These are phyloP conservation scores for Meloidogyne floridensis DNA, from an alignment of 1,140 invertebrate species.

Conservation along the genomic window DNA sequence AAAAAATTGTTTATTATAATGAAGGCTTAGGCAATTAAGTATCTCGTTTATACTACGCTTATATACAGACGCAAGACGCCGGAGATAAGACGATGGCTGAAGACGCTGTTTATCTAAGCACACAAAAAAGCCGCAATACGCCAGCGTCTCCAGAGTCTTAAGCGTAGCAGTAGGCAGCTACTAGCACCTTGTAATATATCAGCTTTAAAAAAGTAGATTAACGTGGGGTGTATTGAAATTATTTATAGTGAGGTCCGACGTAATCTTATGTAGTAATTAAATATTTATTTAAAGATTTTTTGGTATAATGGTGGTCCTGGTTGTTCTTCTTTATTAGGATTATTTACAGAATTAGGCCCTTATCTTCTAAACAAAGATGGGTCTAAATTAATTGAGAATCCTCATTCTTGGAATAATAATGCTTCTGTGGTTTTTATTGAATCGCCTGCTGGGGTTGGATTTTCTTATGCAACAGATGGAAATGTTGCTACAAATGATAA, in stretches of 20 bases:
- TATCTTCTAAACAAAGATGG: conserved; percentile 66
- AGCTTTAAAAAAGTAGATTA: no score
- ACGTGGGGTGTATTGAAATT: no score
- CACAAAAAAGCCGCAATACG: no score
- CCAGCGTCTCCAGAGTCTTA: no score
- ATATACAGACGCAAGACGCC: background rate
- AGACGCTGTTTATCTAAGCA: no score
- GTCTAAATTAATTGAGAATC: conserved; percentile 62
- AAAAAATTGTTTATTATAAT: no score
- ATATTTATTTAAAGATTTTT: conserved; percentile 67
- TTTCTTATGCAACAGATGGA: conserved; percentile 27
- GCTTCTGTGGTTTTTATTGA: conserved; percentile 56
- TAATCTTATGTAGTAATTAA: conserved; percentile 59
- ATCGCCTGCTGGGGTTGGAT: conserved; percentile 48
- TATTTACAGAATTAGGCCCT: conserved; percentile 71
- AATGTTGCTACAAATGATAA: conserved; percentile 35
- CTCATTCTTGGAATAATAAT: conserved; percentile 63
- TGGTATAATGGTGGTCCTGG: conserved; percentile 72
- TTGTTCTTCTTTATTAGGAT: conserved; percentile 69
- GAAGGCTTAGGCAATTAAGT: no score
- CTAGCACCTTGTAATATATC: no score
- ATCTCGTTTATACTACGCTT: no score
- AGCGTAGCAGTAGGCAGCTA: no score
- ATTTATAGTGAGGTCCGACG: no score
- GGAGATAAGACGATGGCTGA: no score